These are phyloP conservation scores for Quadroppia sp. DNA, from an alignment of 2,888 invertebrate genomes.

Conservation along the genomic window DNA sequence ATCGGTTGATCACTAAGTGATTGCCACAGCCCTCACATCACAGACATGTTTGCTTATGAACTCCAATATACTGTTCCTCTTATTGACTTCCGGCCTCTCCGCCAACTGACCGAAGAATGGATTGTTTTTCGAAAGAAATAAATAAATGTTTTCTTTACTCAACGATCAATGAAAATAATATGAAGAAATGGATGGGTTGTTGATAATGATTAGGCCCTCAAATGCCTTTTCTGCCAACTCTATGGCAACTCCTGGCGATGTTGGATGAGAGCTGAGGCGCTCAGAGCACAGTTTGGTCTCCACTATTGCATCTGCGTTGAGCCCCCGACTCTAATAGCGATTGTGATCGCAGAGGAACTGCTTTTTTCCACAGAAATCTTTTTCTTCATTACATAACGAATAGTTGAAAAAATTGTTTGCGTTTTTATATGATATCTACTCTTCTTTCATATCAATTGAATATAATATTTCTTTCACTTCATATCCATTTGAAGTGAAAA, in stretches of 20 bases:
- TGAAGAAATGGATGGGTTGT: not conserved
- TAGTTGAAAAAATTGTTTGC: not conserved
- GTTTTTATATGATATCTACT: no score
- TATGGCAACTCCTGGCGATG: conserved; percentile 9
- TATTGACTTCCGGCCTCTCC: not conserved
- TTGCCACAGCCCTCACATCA: not conserved
- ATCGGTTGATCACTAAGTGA: not conserved
- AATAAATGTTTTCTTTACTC: not conserved
- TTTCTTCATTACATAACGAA: conserved; percentile 1
- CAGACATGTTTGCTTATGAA: not conserved
- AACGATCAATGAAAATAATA: not conserved
- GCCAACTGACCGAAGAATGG: not conserved
- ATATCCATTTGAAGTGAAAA: not conserved
- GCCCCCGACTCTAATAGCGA: not conserved
- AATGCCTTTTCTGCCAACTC: not conserved
- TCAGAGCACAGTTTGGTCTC: not conserved
- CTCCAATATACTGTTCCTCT: not conserved
- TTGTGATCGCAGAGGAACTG: not conserved
- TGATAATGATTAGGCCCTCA: not conserved
- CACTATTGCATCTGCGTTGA: conserved; percentile 2
- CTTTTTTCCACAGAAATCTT: not conserved
- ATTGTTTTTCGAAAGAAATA: not conserved
- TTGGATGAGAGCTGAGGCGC: conserved; percentile 6
- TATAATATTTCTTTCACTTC: not conserved
- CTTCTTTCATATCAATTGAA: not conserved